Evolutionary conservation across 92 coral and sea anemone species (phyloP).

Genomic region (Heliopora coerulea): DNA sequence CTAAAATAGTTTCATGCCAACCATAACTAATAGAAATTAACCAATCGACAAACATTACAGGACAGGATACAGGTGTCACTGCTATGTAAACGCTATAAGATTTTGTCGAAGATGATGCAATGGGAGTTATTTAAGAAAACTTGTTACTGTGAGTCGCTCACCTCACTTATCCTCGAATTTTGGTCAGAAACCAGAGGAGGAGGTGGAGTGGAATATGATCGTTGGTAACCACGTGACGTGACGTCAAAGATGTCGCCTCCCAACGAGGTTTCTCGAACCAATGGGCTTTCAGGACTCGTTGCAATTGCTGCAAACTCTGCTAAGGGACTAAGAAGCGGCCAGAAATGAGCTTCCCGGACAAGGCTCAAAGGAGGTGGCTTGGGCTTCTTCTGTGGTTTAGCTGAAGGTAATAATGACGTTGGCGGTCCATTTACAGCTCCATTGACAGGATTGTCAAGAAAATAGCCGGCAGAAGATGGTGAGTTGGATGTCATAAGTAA

Average conservation of each 20-base stretch:
- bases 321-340: constrained; percentile 63
- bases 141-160: too few species aligned
- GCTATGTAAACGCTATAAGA: too few species aligned
- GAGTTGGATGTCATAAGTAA: too few species aligned
- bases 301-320: constrained; percentile 92
- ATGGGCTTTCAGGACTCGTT: constrained; percentile 92
- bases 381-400: constrained; percentile 43
- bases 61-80: too few species aligned
- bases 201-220: background rate
- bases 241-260: constrained; percentile 44
- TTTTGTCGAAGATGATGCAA: too few species aligned
- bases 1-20: too few species aligned
- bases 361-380: constrained; percentile 73
- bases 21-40: too few species aligned
- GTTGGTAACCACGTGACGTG: constrained; percentile 9
- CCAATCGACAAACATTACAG: too few species aligned
- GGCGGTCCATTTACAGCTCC: background rate
- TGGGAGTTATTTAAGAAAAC: too few species aligned
- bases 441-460: background rate
- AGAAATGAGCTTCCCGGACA: constrained; percentile 32
- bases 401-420: background rate
- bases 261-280: constrained; percentile 64
- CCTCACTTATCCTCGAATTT: background rate
- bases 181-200: background rate
- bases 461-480: background rate